A percentile compares a stretch with the other conserved stretches of the same genome.
Evolutionary conservation across 2,113 vertebrate genomes (phyloP).

Genomic region (Corydoras sp.): DNA sequence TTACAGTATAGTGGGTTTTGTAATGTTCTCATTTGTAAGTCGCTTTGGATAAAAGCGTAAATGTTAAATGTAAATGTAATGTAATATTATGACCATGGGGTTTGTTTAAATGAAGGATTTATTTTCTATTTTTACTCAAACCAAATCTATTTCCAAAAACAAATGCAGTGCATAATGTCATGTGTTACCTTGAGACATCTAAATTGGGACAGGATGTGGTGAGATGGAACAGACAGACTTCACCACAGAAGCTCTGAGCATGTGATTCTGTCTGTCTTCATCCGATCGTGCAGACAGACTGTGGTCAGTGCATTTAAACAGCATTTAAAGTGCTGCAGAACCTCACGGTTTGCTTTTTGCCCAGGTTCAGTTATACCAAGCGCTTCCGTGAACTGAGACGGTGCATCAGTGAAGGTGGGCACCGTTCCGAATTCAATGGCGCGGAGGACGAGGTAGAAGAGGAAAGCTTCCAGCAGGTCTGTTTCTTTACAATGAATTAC

Average conservation of each 20-base stretch:
- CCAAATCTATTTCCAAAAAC: too few species aligned
- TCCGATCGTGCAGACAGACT: too few species aligned
- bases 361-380: slow-evolving; percentile 78
- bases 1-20: too few species aligned
- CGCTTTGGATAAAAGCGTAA: too few species aligned
- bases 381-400: slow-evolving; percentile 70
- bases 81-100: too few species aligned
- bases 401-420: slow-evolving; percentile 53
- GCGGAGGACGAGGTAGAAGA: slow-evolving; percentile 21
- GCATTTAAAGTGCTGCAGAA: not conserved
- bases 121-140: too few species aligned
- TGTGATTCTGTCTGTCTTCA: too few species aligned
- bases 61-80: too few species aligned
- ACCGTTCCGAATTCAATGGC: slow-evolving; percentile 32
- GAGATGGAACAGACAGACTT: not conserved
- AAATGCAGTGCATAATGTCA: too few species aligned
- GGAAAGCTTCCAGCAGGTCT: slow-evolving; percentile 36
- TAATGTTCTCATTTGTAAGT: too few species aligned
- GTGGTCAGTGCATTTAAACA: slow-evolving; percentile 8
- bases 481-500: not conserved
- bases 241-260: too few species aligned
- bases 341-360: not conserved
- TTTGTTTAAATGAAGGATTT: too few species aligned
- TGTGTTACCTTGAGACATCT: not conserved
- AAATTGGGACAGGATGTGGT: slow-evolving; percentile 42